These are phyloP conservation scores for Aphelocoma californica DNA, from an alignment of 2,797 vertebrate genomes.

Conservation along the genomic window DNA sequence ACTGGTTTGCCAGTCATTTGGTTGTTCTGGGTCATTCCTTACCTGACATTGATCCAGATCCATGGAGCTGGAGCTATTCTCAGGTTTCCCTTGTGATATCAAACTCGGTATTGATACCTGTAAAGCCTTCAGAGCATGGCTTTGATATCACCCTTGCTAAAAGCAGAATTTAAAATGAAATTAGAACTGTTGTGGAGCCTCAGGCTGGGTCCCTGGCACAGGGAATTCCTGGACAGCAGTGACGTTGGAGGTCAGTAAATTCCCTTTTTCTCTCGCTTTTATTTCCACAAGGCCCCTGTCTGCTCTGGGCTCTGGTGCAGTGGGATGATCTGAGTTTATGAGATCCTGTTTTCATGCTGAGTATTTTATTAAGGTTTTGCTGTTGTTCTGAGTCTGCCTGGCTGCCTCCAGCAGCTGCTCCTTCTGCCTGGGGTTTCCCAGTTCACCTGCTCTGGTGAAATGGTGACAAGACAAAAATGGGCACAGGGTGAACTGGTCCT, in stretches of 20 bases:
- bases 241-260: fast-evolving
- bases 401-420: fast-evolving
- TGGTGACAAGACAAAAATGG: not conserved
- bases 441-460: not conserved
- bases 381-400: not conserved
- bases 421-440: not conserved
- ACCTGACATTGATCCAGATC: not conserved
- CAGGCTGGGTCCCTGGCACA: not conserved
- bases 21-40: not conserved
- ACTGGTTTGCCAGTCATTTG: not conserved
- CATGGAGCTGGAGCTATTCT: not conserved
- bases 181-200: not conserved
- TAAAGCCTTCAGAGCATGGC: not conserved
- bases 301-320: not conserved
- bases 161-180: not conserved
- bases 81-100: not conserved
- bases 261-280: fast-evolving
- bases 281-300: not conserved
- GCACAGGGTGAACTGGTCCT: not conserved
- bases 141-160: not conserved
- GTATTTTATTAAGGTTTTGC: not conserved
- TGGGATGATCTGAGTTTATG: not conserved
- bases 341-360: not conserved
- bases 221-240: not conserved
- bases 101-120: not conserved